These are phyloP conservation scores for Graphium colonna DNA, from an alignment of 2,888 invertebrate genomes.

Conservation along the genomic window DNA sequence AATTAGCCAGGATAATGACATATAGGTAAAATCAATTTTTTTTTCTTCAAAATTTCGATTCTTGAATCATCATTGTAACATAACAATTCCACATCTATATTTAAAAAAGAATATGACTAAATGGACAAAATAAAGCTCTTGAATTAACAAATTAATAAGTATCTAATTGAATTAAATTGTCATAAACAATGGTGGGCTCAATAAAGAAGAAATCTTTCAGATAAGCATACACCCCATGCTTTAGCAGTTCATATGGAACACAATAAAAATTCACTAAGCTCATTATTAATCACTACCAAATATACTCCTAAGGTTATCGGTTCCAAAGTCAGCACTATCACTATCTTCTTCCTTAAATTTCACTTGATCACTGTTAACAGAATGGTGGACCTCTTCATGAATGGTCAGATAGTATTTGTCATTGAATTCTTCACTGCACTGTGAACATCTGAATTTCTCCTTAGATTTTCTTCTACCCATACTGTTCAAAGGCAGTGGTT, in stretches of 20 bases:
- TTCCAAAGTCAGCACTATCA: neutral
- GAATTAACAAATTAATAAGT: too few species aligned
- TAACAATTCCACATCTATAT: too few species aligned
- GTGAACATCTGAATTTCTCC: constrained; percentile 31
- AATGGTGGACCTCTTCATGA: constrained; percentile 47
- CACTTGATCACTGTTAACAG: constrained; percentile 24
- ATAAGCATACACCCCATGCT: too few species aligned
- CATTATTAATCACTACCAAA: constrained; percentile 14
- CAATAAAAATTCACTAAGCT: neutral
- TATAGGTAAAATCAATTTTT: too few species aligned
- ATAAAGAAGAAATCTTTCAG: neutral
- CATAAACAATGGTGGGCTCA: neutral
- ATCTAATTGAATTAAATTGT: neutral
- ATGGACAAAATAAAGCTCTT: too few species aligned
- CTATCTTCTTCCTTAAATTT: constrained; percentile 14
- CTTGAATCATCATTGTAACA: too few species aligned
- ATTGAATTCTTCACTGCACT: constrained; percentile 40
- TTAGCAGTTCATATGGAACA: too few species aligned
- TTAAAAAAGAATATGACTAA: too few species aligned
- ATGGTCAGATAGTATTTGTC: constrained; percentile 47
- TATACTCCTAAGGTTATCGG: constrained; percentile 9
- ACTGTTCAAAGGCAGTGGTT: neutral
- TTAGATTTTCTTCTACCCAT: constrained; percentile 18
- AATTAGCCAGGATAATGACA: too few species aligned
- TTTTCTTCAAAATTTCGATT: too few species aligned